A percentile compares a stretch with the other conserved stretches of the same genome.
phyloP scores from a whole-genome alignment of 1,140 invertebrate genomes.

The Heliconius eleuchia region DNA sequence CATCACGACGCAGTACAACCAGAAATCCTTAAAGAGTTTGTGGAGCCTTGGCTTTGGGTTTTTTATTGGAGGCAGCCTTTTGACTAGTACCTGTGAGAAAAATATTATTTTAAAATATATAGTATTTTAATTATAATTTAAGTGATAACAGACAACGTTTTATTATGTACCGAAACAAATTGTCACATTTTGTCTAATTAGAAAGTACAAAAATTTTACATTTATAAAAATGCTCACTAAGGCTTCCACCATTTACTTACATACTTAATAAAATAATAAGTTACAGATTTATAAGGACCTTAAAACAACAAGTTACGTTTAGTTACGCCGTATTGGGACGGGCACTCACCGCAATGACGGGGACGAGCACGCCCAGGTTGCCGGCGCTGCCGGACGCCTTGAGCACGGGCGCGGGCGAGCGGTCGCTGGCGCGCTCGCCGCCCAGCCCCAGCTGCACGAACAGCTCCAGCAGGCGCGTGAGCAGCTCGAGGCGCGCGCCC shows the following conservation, averaged over 20 bases:
- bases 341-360: conserved; percentile 92
- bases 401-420: conserved; percentile 85
- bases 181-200: too few species aligned
- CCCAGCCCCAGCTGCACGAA: conserved; percentile 99
- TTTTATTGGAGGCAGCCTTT: conserved; percentile 93
- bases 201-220: too few species aligned
- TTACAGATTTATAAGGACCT: too few species aligned
- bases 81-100: conserved; percentile 83
- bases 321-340: rapidly evolving
- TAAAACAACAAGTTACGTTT: too few species aligned
- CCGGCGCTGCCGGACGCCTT: conserved; percentile 96
- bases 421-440: conserved; percentile 95
- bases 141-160: too few species aligned
- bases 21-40: conserved; percentile 99
- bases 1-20: conserved; percentile 99
- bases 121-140: neutral
- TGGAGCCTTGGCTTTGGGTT: conserved; percentile 96
- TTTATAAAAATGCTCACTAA: too few species aligned
- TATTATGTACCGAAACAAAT: too few species aligned
- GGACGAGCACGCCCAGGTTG: conserved; percentile 97
- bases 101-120: neutral
- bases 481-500: conserved; percentile 91
- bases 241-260: too few species aligned
- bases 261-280: too few species aligned
- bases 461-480: conserved; percentile 94